Evolutionary conservation across 2,888 invertebrate genomes (phyloP), one percentile per base, ranked within the genome.

Genomic region (Alentia gelatinosa): DNA sequence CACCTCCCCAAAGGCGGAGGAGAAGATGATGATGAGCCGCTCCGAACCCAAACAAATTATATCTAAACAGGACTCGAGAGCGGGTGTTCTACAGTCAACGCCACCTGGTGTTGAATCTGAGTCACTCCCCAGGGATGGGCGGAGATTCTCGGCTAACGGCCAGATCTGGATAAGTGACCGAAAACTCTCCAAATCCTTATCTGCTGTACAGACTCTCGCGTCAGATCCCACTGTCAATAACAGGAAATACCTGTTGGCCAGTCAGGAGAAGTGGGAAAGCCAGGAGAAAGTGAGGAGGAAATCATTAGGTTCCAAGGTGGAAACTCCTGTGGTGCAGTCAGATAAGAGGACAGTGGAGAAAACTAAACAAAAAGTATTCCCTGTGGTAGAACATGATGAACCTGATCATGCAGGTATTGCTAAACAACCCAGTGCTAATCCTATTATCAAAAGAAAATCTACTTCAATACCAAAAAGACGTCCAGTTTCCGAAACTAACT

Each of bases 401-500:
- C 35, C 75, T 33, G 75, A 35, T 35, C 9, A 5, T 33, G 75
- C 35, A 37, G 42, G 40, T 39, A 12, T 39, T 84, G 26, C 26
- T 35, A 75, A 30, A 75, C 12, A 68, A 75, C 75, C 4, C 33
- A 5, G 35, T 35, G 33, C 35, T 7, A 68, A 63, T 9, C 15
- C 63, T 19, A 63, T 39, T 79, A 39, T 79, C 37, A 79, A 19
- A 15, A 79, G 35, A 39, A 79, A 39, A 33, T 19, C 79, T 79
- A 7, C 35, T 79, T 9, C 39, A 19, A 15, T 37, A 12, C 39
- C 35, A 15, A 79, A 79, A 33, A 9, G 33, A n/a, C 79, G 79
- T 7, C 79, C 79, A 35, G 79, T 79, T 79, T 79, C 79, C 79
- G 79, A 79, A n/a, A 79, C 79, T 7, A 33, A 79, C n/a, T 35